Evolutionary conservation across 2,113 vertebrate species (phyloP).

Genomic region (Peucedramus taeniatus): DNA sequence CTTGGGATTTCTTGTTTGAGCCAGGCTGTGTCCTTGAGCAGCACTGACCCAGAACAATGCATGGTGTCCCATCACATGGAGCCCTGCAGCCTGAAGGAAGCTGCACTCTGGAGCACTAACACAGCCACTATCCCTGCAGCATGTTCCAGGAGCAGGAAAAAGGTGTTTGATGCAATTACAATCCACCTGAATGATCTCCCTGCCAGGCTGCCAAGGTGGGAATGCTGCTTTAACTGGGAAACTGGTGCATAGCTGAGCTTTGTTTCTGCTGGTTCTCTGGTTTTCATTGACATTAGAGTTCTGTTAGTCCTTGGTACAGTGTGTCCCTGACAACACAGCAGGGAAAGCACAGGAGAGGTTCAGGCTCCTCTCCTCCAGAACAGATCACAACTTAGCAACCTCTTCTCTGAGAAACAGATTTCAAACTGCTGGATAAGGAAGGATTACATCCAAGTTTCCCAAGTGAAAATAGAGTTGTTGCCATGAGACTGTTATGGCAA

Average conservation of each 20-base stretch:
- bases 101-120: neutral
- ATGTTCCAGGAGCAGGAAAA: neutral
- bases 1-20: neutral
- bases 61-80: neutral
- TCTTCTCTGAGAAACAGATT: neutral
- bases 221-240: neutral
- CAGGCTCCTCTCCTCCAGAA: neutral
- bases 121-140: neutral
- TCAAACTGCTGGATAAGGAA: neutral
- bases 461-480: neutral
- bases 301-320: neutral
- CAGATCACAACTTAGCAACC: neutral
- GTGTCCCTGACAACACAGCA: neutral
- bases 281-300: neutral
- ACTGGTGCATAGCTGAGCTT: neutral
- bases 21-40: neutral
- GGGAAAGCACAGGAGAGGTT: neutral
- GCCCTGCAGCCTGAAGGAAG: neutral
- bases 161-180: rapidly evolving
- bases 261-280: neutral
- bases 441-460: neutral
- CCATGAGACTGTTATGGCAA: neutral
- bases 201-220: too few relatives aligned
- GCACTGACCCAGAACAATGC: neutral
- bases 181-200: neutral